These are phyloP conservation scores for Pterostichus niger DNA, from an alignment of 2,888 invertebrate genomes.

Conservation along the genomic window DNA sequence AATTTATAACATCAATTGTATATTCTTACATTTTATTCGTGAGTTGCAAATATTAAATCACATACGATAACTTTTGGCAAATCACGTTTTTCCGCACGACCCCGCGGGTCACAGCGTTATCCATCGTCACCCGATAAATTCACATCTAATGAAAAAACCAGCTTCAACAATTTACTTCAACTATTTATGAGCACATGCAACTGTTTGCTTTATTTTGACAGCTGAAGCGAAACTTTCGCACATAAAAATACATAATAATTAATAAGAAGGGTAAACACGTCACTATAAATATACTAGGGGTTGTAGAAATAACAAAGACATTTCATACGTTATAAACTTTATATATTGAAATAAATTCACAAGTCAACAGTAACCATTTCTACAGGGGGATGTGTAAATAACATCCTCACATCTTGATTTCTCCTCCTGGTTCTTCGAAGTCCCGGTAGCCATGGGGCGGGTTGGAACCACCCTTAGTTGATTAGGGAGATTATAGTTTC, in stretches of 20 bases:
- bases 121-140: no score
- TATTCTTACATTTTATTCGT: no score
- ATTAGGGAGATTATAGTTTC: not conserved
- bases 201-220: constrained; percentile 59
- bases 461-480: not conserved
- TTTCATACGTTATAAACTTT: constrained; percentile 61
- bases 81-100: no score
- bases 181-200: not conserved
- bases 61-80: no score
- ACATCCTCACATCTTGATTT: constrained; percentile 3
- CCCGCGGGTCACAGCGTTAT: no score
- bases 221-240: constrained; percentile 36
- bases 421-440: not conserved
- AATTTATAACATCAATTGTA: no score
- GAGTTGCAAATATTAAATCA: no score
- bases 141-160: no score
- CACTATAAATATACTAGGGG: constrained; percentile 50
- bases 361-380: not conserved
- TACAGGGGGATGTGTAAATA: constrained; percentile 32
- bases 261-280: constrained; percentile 54
- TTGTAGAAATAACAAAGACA: constrained; percentile 44
- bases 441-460: constrained; percentile 43
- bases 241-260: constrained; percentile 47
- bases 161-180: no score
- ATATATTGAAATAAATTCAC: constrained; percentile 59